These are phyloP conservation scores for Lagocephalus sceleratus DNA, from an alignment of 2,797 vertebrate species.

Conservation along the genomic window DNA sequence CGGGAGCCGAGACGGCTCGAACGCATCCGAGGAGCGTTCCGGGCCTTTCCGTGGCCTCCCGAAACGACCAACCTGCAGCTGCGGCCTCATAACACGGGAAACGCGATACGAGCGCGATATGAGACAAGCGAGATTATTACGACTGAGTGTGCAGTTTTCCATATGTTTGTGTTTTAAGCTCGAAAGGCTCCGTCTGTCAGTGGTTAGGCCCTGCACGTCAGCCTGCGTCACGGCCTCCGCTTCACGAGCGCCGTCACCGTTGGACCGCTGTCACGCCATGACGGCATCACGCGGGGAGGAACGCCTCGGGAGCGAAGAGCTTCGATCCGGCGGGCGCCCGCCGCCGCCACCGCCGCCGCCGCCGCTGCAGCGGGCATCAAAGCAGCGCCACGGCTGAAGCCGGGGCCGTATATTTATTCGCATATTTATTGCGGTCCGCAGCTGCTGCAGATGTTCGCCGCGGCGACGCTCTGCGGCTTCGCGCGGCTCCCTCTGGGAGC, in stretches of 20 bases:
- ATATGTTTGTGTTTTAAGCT: constrained; percentile 28
- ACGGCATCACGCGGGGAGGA: too few species aligned
- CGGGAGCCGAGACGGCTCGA: constrained; percentile 54
- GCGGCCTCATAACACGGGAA: constrained; percentile 46
- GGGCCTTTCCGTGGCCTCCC: constrained; percentile 56
- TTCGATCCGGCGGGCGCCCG: too few species aligned
- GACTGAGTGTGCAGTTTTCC: constrained; percentile 14
- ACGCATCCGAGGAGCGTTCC: constrained; percentile 58
- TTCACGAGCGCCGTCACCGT: too few species aligned
- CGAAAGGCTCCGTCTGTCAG: not conserved
- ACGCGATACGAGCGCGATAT: constrained; percentile 50
- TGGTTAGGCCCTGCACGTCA: not conserved
- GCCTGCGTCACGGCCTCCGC: too few species aligned
- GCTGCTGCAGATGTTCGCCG: not conserved
- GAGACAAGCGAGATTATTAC: constrained; percentile 37
- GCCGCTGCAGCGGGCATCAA: not conserved
- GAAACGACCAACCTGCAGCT: constrained; percentile 55
- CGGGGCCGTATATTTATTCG: not conserved
- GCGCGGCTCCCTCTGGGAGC: not conserved
- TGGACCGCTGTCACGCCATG: too few species aligned
- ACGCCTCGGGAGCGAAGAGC: too few species aligned
- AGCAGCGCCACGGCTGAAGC: too few species aligned
- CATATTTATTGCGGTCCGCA: not conserved
- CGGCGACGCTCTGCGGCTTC: not conserved
- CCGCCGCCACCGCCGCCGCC: too few species aligned